These are phyloP conservation scores for Azemiops feae DNA, from an alignment of 2,113 vertebrate genomes.

Conservation along the genomic window DNA sequence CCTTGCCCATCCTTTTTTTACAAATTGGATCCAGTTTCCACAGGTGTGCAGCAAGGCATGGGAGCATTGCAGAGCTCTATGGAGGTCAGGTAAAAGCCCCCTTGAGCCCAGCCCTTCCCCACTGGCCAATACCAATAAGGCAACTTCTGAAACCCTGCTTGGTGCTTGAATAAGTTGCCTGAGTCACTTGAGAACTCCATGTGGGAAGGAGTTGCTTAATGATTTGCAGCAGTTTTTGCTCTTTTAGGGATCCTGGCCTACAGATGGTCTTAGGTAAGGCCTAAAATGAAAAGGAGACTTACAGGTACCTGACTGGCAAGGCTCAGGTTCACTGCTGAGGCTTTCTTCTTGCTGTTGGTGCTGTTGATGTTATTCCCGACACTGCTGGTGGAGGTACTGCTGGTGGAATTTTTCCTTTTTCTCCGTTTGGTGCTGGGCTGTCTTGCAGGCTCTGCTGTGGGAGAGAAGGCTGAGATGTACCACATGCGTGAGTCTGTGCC, in stretches of 20 bases:
- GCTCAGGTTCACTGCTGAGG: slow-evolving; percentile 89
- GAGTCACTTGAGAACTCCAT: no score
- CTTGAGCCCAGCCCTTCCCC: neutral
- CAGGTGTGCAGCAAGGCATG: slow-evolving; percentile 1
- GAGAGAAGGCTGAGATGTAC: slow-evolving; percentile 58
- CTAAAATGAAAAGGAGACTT: slow-evolving; percentile 88
- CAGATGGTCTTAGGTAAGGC: slow-evolving; percentile 31
- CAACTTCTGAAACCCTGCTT: neutral
- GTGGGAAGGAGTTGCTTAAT: neutral
- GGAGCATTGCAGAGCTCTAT: no score
- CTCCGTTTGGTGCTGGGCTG: slow-evolving; percentile 95
- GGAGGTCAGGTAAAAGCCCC: neutral
- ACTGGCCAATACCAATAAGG: neutral
- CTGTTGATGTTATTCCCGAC: slow-evolving; percentile 82
- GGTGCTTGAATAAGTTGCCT: neutral
- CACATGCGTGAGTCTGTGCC: slow-evolving; percentile 16
- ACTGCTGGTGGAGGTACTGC: slow-evolving; percentile 93
- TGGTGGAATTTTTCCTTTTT: slow-evolving; percentile 98
- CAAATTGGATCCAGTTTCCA: slow-evolving; percentile 28
- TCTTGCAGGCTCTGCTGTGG: slow-evolving; percentile 92
- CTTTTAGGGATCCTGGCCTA: neutral
- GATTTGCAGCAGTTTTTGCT: neutral
- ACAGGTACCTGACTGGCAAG: slow-evolving; percentile 99
- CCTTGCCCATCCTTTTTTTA: slow-evolving; percentile 35
- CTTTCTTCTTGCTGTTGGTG: slow-evolving; percentile 89